Conservation (phyloP, 2,888 invertebrate species). For the Tachina grossa region DNA sequence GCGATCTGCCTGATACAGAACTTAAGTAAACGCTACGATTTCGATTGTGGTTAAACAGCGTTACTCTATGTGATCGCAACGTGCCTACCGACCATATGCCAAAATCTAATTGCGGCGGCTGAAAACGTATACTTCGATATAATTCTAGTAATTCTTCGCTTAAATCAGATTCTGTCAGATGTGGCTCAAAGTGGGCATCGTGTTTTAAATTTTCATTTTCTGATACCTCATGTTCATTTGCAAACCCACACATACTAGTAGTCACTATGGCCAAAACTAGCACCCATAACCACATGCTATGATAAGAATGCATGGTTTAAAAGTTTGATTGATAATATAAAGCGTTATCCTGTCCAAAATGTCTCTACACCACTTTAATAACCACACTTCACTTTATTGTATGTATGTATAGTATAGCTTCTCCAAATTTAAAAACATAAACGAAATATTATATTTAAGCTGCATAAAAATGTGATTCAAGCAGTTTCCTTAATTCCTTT, state of each 20-base stretch:
- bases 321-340: constrained; percentile 23
- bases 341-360: constrained; percentile 33
- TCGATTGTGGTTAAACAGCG: constrained; percentile 92
- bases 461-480: constrained; percentile 46
- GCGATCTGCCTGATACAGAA: constrained; percentile 96
- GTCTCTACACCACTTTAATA: constrained; percentile 23
- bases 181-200: constrained; percentile 44
- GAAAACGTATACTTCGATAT: constrained; percentile 81
- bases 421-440: constrained; percentile 17
- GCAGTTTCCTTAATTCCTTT: constrained; percentile 54
- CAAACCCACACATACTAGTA: constrained; percentile 60
- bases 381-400: constrained; percentile 11
- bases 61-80: constrained; percentile 93
- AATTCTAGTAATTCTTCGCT: constrained; percentile 74
- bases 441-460: constrained; percentile 5
- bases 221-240: constrained; percentile 63
- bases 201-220: constrained; percentile 48
- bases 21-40: constrained; percentile 95
- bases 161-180: constrained; percentile 48
- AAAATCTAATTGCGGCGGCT: constrained; percentile 84
- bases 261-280: constrained; percentile 60
- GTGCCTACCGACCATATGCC: constrained; percentile 90
- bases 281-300: constrained; percentile 63
- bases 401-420: background rate
- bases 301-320: constrained; percentile 60